Evolutionary conservation across 2,888 invertebrate species (phyloP), one percentile per base, ranked within the genome.

Genomic region (Xanthia icteritia): DNA sequence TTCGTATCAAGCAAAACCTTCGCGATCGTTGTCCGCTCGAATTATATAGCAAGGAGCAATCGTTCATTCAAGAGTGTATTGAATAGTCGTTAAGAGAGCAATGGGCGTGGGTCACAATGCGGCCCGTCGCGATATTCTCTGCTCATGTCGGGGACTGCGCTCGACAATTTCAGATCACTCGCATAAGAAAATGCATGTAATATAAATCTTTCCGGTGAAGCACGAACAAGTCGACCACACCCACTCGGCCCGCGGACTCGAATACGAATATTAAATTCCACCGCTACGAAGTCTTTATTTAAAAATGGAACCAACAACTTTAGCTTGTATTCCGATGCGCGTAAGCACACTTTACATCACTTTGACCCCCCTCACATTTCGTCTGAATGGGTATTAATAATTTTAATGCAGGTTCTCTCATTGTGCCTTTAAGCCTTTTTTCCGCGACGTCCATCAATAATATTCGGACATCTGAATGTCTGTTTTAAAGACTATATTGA

Each of bases 171-270:
- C 95, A 96, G 96, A 96, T 96, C 96, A 95, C 94, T 94, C 92
- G 94, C 94, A 95, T 94, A 95, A 94, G 94, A 95, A 96, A 95
- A 94, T 95, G 96, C 95, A 95, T 95, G 96, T 96, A 96, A 96
- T 96, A 96, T 96, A 96, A 96, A 96, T 96, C 96, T 96, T 96
- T 96, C 96, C 96, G 96, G 96, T 95, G 96, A 94, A 92, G 94
- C 94, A 93, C 94, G 95, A 95, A 96, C 96, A 94, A 94, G 94
- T 90, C 90, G 91, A 92, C 95, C 96, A 95, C 96, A 94, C 96
- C 96, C 96, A 96, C 96, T 95, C 93, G 91, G 92, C 92, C 94
- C 92, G 93, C 92, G 92, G 94, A 92, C 94, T 94, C 93, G 91
- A 93, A 95, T 94, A 94, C 94, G 95, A 95, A 96, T 96, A 96